Percentiles rank a stretch among this genome's conserved stretches.
Evolutionary conservation across 92 coral and sea anemone species (phyloP).

Genomic region (Zoanthus sociatus): DNA sequence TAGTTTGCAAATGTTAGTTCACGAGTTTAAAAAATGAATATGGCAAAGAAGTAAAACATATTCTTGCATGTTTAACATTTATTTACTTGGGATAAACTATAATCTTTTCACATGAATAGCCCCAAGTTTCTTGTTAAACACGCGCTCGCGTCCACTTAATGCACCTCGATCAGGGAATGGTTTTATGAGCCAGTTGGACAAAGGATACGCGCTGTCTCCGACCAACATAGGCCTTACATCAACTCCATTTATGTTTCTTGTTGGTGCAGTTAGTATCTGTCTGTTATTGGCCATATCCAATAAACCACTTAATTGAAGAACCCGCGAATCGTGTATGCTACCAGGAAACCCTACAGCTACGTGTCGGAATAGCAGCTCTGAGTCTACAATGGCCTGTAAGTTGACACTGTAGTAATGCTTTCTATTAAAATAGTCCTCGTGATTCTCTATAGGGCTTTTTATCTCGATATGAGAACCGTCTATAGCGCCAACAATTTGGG

Average conservation of each 20-base stretch:
- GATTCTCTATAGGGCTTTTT: slow-evolving; percentile 46
- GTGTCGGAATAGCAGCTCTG: slow-evolving; percentile 23
- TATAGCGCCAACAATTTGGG: slow-evolving; percentile 60
- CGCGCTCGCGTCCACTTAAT: slow-evolving; percentile 26
- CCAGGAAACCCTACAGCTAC: slow-evolving; percentile 54
- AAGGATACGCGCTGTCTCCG: slow-evolving; percentile 58
- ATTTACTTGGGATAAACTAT: too few species aligned
- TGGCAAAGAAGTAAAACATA: too few species aligned
- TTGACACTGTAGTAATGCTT: slow-evolving; percentile 60
- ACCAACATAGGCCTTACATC: slow-evolving; percentile 42
- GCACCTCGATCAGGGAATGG: slow-evolving; percentile 49
- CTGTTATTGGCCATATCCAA: slow-evolving; percentile 28
- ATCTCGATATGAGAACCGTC: slow-evolving; percentile 59
- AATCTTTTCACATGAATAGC: too few species aligned
- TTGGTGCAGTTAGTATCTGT: slow-evolving; percentile 37
- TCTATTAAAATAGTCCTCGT: slow-evolving; percentile 57
- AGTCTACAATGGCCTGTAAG: slow-evolving; percentile 57
- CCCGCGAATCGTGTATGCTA: slow-evolving; percentile 55
- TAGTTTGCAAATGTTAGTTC: too few species aligned
- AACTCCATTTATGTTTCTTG: slow-evolving; percentile 30
- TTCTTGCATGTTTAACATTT: too few species aligned
- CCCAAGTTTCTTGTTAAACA: slow-evolving; percentile 42
- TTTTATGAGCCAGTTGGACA: slow-evolving; percentile 49
- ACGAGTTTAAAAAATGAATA: too few species aligned
- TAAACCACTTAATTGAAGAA: slow-evolving; percentile 41